Percentiles rank a stretch among this genome's conserved stretches.
Conservation (phyloP, 2,797 vertebrate species). For the Thamnophis elegans region DNA sequence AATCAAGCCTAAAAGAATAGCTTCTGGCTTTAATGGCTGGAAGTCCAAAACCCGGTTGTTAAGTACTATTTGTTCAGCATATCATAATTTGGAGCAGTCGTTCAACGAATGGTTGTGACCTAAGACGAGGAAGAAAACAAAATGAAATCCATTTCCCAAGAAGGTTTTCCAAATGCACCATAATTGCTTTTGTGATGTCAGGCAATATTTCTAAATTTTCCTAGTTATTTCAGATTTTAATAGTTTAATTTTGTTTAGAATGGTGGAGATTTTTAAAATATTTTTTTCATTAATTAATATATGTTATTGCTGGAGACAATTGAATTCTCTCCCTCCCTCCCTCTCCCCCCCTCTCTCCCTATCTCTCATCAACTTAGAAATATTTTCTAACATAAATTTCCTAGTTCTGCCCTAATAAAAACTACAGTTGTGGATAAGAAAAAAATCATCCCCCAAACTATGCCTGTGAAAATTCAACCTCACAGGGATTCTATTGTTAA, state of each 20-base stretch:
- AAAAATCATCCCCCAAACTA: neutral
- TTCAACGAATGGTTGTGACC: neutral
- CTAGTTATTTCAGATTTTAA: neutral
- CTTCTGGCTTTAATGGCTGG: neutral
- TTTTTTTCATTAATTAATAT: neutral
- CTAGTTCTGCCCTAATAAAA: neutral
- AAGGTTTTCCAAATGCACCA: neutral
- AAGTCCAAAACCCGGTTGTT: neutral
- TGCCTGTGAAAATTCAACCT: neutral
- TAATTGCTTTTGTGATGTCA: neutral
- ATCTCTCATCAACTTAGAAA: neutral
- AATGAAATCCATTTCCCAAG: neutral
- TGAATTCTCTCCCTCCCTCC: neutral
- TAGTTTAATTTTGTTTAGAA: neutral
- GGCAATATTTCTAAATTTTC: neutral
- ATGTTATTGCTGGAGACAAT: neutral
- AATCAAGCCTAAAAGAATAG: neutral
- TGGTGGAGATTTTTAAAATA: neutral
- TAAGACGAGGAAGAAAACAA: neutral
- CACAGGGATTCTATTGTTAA: neutral
- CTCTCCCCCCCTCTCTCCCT: rapidly evolving
- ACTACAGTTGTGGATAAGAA: neutral
- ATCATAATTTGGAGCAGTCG: neutral
- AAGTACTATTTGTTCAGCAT: neutral
- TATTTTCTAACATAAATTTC: neutral